Evolutionary conservation across 2,797 vertebrate species (phyloP).

Genomic region (Echeneis naucrates): DNA sequence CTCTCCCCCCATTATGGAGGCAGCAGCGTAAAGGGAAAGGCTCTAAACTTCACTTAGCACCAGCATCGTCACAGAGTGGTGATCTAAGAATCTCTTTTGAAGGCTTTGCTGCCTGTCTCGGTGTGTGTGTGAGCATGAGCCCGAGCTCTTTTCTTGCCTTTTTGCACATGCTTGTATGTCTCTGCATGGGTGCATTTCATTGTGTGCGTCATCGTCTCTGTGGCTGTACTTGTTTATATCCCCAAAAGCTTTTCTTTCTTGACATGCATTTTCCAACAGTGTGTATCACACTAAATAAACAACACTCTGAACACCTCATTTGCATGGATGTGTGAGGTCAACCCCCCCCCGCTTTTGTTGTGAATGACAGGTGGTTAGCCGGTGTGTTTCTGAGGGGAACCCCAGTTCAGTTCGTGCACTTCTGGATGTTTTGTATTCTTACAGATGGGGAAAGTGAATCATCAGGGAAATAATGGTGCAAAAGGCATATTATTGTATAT

Average conservation of each 20-base stretch:
- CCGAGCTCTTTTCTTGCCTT: constrained; percentile 34
- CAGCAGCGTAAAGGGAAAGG: constrained; percentile 89
- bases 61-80: constrained; percentile 88
- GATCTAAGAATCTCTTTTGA: constrained; percentile 91
- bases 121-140: constrained; percentile 55
- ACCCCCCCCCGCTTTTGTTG: constrained; percentile 30
- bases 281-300: constrained; percentile 29
- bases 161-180: constrained; percentile 45
- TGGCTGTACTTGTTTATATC: constrained; percentile 5
- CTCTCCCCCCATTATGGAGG: constrained; percentile 57
- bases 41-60: constrained; percentile 87
- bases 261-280: constrained; percentile 45
- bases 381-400: constrained; percentile 25
- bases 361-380: constrained; percentile 62
- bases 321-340: constrained; percentile 16
- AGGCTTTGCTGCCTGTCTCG: constrained; percentile 58
- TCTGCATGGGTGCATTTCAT: constrained; percentile 53
- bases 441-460: neutral
- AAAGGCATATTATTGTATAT: neutral
- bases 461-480: too few species aligned
- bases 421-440: neutral
- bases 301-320: constrained; percentile 28
- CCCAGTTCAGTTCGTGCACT: neutral
- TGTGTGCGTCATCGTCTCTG: constrained; percentile 18
- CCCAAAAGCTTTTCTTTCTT: constrained; percentile 6